Evolutionary conservation across 2,888 invertebrate species (phyloP), one percentile per base, ranked within the genome.

Genomic region (Eupithecia inturbata): DNA sequence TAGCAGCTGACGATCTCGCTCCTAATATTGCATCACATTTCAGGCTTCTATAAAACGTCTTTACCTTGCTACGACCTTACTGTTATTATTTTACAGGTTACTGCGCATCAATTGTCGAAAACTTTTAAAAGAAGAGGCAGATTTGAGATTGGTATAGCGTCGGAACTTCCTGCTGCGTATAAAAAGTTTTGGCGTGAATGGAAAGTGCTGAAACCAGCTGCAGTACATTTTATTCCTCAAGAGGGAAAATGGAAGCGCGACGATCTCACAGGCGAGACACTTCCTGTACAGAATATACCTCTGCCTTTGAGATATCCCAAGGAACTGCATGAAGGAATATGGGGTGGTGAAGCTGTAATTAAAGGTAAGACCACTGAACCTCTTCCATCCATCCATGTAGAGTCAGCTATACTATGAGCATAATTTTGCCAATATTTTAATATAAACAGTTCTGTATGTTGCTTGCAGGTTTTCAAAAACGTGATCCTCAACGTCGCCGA

Each of bases 281-380:
- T 92, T 74, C 96, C 96, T 0, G 92, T 98, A 68, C 97, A 98
- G 87, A 97, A 98, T 92, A 84, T 96, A 62, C 96, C 97, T 41
- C 90, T 99, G 41, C 97, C 97, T 1, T 85, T 98, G 1, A 95
- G 96, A 78, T 97, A 96, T 87, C 97, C 99, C 0, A 93, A 95
- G 57, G 98, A 99, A 92, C 94, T 97, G 72, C 94, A 99, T 87
- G 85, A 96, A 64, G 99, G 99, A 45, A 95, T 99, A 79, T 99
- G 99, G 99, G 99, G 99, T 78, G 99, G 99, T 12, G 99, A 99
- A 94, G 98, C 97, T 45, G 95, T 99, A 0, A 94, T 99, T 31
- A 97, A 98, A 95, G 99, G 95, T 92, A 14, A 7, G n/a, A 41
- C 16, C 31, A 31, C n/a, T 64, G n/a, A 33, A 19, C 31, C 22